Evolutionary conservation across 1,140 invertebrate genomes (phyloP).

Genomic region (Pachypeltis micranthus): DNA sequence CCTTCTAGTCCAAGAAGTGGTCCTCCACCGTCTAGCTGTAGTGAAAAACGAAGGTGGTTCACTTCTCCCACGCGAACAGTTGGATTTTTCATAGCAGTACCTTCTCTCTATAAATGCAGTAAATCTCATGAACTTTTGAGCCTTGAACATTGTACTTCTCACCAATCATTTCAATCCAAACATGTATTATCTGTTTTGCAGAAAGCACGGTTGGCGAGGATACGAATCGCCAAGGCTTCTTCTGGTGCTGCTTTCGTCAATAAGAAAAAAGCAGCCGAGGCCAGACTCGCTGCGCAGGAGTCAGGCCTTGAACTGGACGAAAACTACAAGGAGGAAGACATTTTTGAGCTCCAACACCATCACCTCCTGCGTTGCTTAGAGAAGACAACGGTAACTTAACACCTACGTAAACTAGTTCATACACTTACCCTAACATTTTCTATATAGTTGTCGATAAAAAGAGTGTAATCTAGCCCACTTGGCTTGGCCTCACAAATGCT

Average conservation of each 20-base stretch:
- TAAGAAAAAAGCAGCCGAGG: conserved; percentile 98
- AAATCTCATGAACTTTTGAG: too few relatives aligned
- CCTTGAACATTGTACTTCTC: background rate
- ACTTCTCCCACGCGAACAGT: too few relatives aligned
- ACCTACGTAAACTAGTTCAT: too few relatives aligned
- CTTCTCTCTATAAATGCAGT: conserved; percentile 12
- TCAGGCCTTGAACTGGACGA: conserved; percentile 81
- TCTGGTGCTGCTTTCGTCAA: conserved; percentile 96
- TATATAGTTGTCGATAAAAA: too few relatives aligned
- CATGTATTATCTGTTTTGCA: too few relatives aligned
- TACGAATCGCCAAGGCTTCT: conserved; percentile 95
- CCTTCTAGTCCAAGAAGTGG: too few relatives aligned
- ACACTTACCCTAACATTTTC: too few relatives aligned
- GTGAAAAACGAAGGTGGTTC: too few relatives aligned
- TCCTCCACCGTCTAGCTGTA: too few relatives aligned
- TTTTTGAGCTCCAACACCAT: conserved; percentile 98
- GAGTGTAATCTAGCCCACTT: too few relatives aligned
- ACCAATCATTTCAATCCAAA: background rate
- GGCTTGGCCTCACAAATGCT: too few relatives aligned
- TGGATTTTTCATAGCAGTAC: too few relatives aligned
- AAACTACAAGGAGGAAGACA: conserved; percentile 82
- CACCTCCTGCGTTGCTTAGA: conserved; percentile 94
- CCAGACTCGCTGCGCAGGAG: conserved; percentile 79
- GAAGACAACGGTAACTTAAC: conserved; percentile 88
- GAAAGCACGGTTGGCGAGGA: conserved; percentile 96